These are phyloP conservation scores for Anaspis maculata DNA, from an alignment of 2,888 invertebrate genomes.

Conservation along the genomic window DNA sequence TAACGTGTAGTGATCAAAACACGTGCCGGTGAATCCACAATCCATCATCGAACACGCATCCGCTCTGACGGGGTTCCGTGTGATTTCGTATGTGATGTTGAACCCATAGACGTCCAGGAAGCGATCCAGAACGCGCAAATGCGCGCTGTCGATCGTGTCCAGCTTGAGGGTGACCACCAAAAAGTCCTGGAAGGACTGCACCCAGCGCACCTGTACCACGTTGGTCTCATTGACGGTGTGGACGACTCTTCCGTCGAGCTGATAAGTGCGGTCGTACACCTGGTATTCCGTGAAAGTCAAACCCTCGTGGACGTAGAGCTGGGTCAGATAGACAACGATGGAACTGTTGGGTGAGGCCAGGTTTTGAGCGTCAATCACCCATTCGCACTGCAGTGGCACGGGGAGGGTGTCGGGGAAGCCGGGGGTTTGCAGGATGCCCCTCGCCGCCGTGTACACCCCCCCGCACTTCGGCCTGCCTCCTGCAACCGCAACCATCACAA, in stretches of 20 bases:
- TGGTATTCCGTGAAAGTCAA: constrained; percentile 40
- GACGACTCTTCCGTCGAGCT: constrained; percentile 49
- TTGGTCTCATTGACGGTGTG: constrained; percentile 62
- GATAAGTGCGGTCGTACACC: constrained; percentile 28
- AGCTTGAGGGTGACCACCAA: constrained; percentile 71
- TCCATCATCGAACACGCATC: constrained; percentile 69
- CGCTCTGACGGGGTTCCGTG: constrained; percentile 43
- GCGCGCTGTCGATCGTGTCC: constrained; percentile 67
- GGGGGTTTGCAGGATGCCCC: constrained; percentile 73
- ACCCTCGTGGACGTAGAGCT: constrained; percentile 75
- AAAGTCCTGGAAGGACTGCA: constrained; percentile 60
- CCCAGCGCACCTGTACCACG: constrained; percentile 56
- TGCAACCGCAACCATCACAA: constrained; percentile 5
- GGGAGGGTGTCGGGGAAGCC: constrained; percentile 79
- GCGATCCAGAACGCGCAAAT: constrained; percentile 71
- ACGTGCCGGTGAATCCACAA: constrained; percentile 81
- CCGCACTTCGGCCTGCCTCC: constrained; percentile 47
- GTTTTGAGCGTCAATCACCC: constrained; percentile 78
- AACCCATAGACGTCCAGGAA: constrained; percentile 84
- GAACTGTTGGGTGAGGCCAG: constrained; percentile 49
- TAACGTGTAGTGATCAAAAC: constrained; percentile 71
- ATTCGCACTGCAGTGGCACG: constrained; percentile 73
- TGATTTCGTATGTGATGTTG: constrained; percentile 85
- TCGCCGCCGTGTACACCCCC: constrained; percentile 53
- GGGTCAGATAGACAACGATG: constrained; percentile 81